Base-by-base conservation (phyloP, 2,797 vertebrate species). In the Prunella strophiata region DNA sequence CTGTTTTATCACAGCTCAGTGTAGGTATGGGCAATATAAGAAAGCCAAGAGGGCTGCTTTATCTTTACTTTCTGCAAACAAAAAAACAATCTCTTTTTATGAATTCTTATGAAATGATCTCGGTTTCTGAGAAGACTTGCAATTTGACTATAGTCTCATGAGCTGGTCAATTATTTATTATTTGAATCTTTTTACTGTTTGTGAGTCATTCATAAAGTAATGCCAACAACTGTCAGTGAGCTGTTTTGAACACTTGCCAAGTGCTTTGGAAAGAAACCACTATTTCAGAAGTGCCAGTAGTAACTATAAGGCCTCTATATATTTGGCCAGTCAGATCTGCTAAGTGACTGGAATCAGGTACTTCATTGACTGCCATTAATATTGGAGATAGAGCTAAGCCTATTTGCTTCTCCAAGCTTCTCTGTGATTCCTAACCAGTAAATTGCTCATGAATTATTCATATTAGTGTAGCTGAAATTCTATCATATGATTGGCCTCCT, bases 151-250 rank as follows among this genome's bases (percentile, higher is more conserved):
- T 21, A 70, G 55, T 38, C 43, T 92, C 79, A 74, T 54, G 74
- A 97, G 94, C 96, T 91, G 96, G 96, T 97, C 95, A 96, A 47
- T 96, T 94, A 84, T 95, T 91, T 93, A 83, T 91, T 67, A 75
- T 89, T 71, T 94, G 50, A 94, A 68, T 76, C 17, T 89, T 95
- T 95, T 96, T 89, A 94, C 97, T 94, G 95, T 96, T 96, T 7
- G 34, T 96, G 93, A 97, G 91, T 94, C 95, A 95, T 96, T 96
- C 94, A 95, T 94, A 72, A 95, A 83, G 55, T 59, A 88, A 89
- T 61, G 76, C 45, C 89, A 68, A 76, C 66, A 74, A 74, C 55
- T 95, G 45, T 84, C 62, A 94, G 62, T 67, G 45, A 76, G 62
- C 36, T 88, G 40, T 63, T 89, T 32, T 32, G 76, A 91, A 78